Percentiles rank a stretch among this genome's conserved stretches.
phyloP scores from a whole-genome alignment of 2,797 vertebrate species.

The Miichthys miiuy region DNA sequence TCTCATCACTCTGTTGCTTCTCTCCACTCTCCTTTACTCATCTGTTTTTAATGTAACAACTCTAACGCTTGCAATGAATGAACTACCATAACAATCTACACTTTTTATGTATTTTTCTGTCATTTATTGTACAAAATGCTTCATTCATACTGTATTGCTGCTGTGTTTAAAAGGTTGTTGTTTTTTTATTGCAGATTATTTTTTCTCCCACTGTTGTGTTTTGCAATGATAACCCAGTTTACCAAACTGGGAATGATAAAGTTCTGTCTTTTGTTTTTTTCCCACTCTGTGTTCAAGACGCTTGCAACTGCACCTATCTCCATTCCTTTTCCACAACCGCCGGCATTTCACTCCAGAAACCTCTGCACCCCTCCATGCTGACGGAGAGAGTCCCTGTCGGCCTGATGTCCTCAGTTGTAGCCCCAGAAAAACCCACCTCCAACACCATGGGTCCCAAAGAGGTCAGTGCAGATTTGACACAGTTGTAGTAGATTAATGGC shows the following conservation, averaged over 20 bases:
- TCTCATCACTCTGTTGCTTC: slow-evolving; percentile 12
- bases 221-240: slow-evolving; percentile 1
- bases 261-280: neutral
- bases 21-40: slow-evolving; percentile 1
- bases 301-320: slow-evolving; percentile 13
- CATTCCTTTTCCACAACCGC: slow-evolving; percentile 8
- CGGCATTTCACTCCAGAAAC: neutral
- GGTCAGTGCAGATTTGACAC: slow-evolving; percentile 53
- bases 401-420: slow-evolving; percentile 86
- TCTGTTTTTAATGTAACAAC: neutral
- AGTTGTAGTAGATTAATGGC: slow-evolving; percentile 1
- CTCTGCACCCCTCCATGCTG: slow-evolving; percentile 71
- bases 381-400: slow-evolving; percentile 75
- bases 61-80: neutral
- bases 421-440: slow-evolving; percentile 72
- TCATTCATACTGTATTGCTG: neutral
- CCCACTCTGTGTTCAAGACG: slow-evolving; percentile 3
- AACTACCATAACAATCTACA: neutral
- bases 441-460: slow-evolving; percentile 88
- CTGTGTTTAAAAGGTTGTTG: neutral
- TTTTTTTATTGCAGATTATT: neutral
- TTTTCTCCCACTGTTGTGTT: neutral
- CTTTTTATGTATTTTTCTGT: neutral
- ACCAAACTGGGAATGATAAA: neutral
- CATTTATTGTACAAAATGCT: too few relatives aligned